These are phyloP conservation scores for Manis pentadactyla DNA, from an alignment of 2,797 vertebrate species.

Conservation along the genomic window DNA sequence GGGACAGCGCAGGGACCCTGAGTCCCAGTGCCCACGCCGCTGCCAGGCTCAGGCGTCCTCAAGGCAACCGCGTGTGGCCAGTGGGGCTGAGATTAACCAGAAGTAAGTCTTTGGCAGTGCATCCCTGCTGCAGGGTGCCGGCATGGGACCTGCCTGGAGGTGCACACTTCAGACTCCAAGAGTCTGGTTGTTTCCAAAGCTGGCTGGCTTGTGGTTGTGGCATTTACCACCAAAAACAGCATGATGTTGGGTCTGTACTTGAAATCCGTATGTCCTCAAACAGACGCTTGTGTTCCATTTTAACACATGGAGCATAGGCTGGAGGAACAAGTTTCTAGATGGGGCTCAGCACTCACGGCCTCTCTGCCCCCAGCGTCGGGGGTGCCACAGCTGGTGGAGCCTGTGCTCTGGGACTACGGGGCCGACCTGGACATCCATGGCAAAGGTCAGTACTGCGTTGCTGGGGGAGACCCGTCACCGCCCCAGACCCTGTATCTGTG, in stretches of 20 bases:
- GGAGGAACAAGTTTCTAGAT: fast-evolving
- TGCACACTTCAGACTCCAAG: not conserved
- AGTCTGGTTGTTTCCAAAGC: too few species aligned
- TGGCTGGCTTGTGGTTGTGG: too few species aligned
- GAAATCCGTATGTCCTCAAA: not conserved
- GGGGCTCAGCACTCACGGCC: fast-evolving
- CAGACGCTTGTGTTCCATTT: too few species aligned
- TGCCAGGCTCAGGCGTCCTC: not conserved
- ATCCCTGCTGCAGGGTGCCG: too few species aligned
- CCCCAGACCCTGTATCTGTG: not conserved
- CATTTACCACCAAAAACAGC: fast-evolving
- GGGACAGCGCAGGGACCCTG: too few species aligned
- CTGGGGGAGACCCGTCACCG: not conserved
- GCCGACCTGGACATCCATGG: slow-evolving; percentile 90
- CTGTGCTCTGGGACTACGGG: slow-evolving; percentile 97
- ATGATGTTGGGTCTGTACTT: not conserved
- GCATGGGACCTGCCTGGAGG: not conserved
- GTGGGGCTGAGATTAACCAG: too few species aligned
- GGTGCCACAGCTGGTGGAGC: slow-evolving; percentile 92
- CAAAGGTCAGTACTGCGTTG: slow-evolving; percentile 89
- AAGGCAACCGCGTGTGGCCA: not conserved
- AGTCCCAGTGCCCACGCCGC: not conserved
- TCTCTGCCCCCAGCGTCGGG: slow-evolving; percentile 84
- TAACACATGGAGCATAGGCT: not conserved
- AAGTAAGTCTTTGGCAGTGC: not conserved